These are phyloP conservation scores for Balaeniceps rex DNA, from an alignment of 2,113 vertebrate species.

Conservation along the genomic window DNA sequence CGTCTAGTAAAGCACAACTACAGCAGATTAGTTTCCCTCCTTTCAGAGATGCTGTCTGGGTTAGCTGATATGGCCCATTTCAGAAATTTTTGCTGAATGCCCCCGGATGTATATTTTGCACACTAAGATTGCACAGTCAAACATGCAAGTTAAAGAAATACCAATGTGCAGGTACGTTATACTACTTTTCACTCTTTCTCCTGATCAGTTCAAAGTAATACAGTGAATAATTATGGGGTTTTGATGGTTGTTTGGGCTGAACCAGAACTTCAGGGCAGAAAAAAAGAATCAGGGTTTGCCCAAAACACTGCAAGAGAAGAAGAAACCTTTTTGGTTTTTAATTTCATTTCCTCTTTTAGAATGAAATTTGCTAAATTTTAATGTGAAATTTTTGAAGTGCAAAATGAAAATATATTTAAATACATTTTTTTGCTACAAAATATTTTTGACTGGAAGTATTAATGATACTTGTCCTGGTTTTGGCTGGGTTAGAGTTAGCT, in stretches of 20 bases:
- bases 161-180: not conserved
- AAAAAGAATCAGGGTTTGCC: not conserved
- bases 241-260: not conserved
- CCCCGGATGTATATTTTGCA: not conserved
- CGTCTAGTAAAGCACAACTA: not conserved
- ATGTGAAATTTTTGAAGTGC: not conserved
- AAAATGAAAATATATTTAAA: not conserved
- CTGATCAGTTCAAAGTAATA: not conserved
- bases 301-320: not conserved
- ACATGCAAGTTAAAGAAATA: not conserved
- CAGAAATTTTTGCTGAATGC: not conserved
- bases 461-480: not conserved
- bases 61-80: not conserved
- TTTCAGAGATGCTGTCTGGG: not conserved
- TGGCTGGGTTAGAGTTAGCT: too few relatives aligned
- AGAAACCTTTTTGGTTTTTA: not conserved
- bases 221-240: not conserved
- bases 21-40: not conserved
- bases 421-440: not conserved
- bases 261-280: not conserved
- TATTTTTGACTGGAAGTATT: not conserved
- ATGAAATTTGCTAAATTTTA: not conserved
- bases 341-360: not conserved
- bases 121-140: not conserved
- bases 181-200: not conserved